Evolutionary conservation across 1,140 invertebrate genomes (phyloP).

Genomic region (Sminthurides bifidus): DNA sequence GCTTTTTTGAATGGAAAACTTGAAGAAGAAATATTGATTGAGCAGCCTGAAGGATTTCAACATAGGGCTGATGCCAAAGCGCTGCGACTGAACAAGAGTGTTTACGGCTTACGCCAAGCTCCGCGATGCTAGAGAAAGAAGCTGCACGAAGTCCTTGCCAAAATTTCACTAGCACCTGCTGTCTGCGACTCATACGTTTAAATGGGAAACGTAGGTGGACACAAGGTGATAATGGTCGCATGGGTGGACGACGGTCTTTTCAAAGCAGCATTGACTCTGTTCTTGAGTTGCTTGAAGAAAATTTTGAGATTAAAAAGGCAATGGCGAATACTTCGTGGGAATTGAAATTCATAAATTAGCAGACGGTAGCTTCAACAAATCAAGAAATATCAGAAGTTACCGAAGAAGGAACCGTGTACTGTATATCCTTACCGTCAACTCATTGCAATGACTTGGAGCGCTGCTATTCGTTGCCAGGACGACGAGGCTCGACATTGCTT

Average conservation of each 20-base stretch:
- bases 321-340: no score
- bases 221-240: neutral
- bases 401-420: no score
- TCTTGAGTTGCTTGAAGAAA: no score
- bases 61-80: neutral
- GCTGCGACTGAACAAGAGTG: neutral
- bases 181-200: neutral
- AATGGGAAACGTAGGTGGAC: neutral
- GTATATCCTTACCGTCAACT: neutral
- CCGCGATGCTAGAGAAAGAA: neutral
- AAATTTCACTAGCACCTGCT: neutral
- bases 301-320: no score
- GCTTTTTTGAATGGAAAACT: neutral
- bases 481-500: neutral
- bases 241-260: constrained; percentile 4
- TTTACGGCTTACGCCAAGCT: neutral
- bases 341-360: neutral
- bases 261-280: no score
- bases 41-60: neutral
- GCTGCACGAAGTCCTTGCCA: neutral
- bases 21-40: neutral
- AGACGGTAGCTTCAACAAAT: no score
- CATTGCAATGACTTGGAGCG: neutral
- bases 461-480: neutral
- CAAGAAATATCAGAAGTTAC: no score